Evolutionary conservation across 2,888 invertebrate species (phyloP), one percentile per base, ranked within the genome.

Genomic region (Macrosiphum euphorbiae): DNA sequence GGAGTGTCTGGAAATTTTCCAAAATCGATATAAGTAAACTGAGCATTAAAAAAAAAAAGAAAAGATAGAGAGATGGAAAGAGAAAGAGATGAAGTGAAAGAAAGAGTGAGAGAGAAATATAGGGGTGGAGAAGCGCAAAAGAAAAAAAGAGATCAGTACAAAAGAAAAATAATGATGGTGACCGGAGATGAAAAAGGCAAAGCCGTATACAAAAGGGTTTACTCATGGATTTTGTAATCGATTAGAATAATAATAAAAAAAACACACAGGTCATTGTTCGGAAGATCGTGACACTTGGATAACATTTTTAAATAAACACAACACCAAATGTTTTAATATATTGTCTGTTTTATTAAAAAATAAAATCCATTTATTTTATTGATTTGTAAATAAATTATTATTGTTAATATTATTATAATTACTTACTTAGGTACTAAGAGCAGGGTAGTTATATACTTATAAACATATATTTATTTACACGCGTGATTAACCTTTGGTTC

Each of bases 1-100:
- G 78, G 67, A 90, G 94, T 90, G 50, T 90, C 86, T 94, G 94
- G 94, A 94, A 85, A 93, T 61, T 78, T 84, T 94, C 94, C 90
- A 94, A 90, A 94, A 94, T 94, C 90, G 90, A 94, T 94, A 90
- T 86, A 90, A 94, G 94, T 87, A 94, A 94, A 88, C 88, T 55
- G 88, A 67, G 20, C 50, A 78, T 61, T 87, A 92, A 92, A 92
- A 92, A 91, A 85, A 28, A 50, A 86, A 86, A 55, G 35, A 41
- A 52, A 89, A 55, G 55, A 85, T 52, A 85, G 52, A 84, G 20
- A 55, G 41, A 67, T 10, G 13, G 11, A 88, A 47, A 47, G n/a
- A 67, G 67, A 84, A 78, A 89, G 44, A 87, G 16, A 87, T 26
- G 24, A 91, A 50, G 44, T 5, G 55, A 78, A 50, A 50, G 13